phyloP scores from a whole-genome alignment of 2,888 invertebrate genomes.

The Amphipyra tragopoginis region DNA sequence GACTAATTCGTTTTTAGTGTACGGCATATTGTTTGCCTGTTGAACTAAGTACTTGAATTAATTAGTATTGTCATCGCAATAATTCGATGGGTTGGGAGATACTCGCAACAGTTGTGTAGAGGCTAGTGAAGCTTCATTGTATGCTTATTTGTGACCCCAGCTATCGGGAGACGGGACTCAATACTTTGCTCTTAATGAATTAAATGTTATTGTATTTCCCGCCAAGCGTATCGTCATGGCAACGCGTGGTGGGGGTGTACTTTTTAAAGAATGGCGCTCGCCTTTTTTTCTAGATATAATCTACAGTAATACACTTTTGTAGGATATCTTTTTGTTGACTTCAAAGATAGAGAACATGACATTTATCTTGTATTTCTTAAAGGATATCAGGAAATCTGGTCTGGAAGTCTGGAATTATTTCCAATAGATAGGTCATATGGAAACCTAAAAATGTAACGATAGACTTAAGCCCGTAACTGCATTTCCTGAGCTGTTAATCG shows the following conservation, averaged over 20 bases:
- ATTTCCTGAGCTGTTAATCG: no score
- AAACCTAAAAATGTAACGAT: no score
- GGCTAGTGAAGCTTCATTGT: constrained; percentile 1
- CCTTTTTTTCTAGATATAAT: not conserved
- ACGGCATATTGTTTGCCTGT: not conserved
- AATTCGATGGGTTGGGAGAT: constrained; percentile 1
- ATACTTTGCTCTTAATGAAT: constrained; percentile 25
- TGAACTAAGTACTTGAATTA: constrained; percentile 6
- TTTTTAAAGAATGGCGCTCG: constrained; percentile 21
- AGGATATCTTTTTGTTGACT: not conserved
- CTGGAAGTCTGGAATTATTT: no score
- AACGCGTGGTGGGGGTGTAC: constrained; percentile 44
- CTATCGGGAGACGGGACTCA: not conserved
- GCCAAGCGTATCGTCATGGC: constrained; percentile 29
- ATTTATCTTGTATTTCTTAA: no score
- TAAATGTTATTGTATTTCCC: constrained; percentile 32
- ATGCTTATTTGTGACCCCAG: not conserved
- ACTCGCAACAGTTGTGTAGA: constrained; percentile 13
- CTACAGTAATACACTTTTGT: not conserved
- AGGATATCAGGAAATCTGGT: no score
- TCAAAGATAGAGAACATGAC: no score
- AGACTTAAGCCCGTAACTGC: no score
- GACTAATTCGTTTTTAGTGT: not conserved
- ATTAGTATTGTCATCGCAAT: constrained; percentile 3
- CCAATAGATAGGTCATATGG: no score